Evolutionary conservation across 2,888 invertebrate species (phyloP), one percentile per base, ranked within the genome.

Genomic region (Protonemura montana): DNA sequence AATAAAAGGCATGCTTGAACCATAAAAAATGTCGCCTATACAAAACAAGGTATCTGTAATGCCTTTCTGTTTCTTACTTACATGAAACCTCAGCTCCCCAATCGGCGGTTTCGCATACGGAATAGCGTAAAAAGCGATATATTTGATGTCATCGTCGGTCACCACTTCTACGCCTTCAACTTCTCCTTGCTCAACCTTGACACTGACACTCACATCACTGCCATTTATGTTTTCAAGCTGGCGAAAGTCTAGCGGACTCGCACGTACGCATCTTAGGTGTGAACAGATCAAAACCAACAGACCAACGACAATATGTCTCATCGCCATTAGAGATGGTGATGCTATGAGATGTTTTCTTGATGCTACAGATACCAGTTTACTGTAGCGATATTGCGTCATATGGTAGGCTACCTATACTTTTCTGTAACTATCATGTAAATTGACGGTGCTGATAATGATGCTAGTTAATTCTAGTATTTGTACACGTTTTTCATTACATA

Each of bases 91-190:
- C 6, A 82, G 25, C 29, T 29, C 30, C 25, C 82, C 82, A 2
- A 82, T 35, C 29, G 82, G 82, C 2, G 82, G 82, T 21, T 82
- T 82, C 2, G 82, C 82, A 35, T 82, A 82, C 25, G 82, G 82
- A 2, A 82, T n/a, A 7, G 27, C 82, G n/a, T 30, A 25, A n/a
- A 82, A 82, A n/a, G 30, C 35, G 35, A 25, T 10, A 21, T 6
- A 82, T 13, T 35, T 29, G 25, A n/a, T n/a, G 29, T 35, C 30
- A 13, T 21, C 7, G 5, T 6, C 35, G 5, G 82, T 21, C 10
- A 29, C 35, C 25, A 27, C 30, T 82, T 30, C 30, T 3, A 82
- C 30, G 6, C 82, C 82, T 7, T 2, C 25, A 6, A 82, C 21
- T 30, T 29, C 35, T 21, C 82, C 82, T 29, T 82, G 82, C 30